A percentile compares a stretch with the other conserved stretches of the same genome.
Evolutionary conservation across 1,140 invertebrate species (phyloP).

Genomic region (Ephestia elutella): DNA sequence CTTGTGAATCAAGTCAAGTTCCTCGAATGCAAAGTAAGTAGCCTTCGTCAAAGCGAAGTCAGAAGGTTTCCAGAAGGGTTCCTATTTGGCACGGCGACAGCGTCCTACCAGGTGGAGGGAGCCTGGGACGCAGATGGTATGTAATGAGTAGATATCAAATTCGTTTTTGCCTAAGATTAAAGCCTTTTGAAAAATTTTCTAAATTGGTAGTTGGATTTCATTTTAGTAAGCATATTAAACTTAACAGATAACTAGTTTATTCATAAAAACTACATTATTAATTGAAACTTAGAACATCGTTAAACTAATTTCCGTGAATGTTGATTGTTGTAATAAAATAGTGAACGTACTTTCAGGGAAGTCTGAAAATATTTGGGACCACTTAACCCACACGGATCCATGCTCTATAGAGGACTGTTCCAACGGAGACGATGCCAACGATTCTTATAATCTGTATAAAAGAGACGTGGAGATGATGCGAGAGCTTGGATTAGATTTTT

Average conservation of each 20-base stretch:
- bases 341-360: conserved; percentile 49
- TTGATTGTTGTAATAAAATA: too few species aligned
- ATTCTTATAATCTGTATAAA: conserved; percentile 61
- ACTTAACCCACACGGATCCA: conserved; percentile 61
- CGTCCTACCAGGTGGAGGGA: conserved; percentile 78
- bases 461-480: conserved; percentile 73
- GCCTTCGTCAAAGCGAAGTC: conserved; percentile 18
- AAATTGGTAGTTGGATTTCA: too few species aligned
- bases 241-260: too few species aligned
- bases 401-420: conserved; percentile 70
- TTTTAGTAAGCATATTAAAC: too few species aligned
- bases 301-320: too few species aligned
- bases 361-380: conserved; percentile 77
- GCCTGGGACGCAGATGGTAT: conserved; percentile 75
- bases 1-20: background rate
- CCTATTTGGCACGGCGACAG: conserved; percentile 74
- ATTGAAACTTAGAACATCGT: too few species aligned
- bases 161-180: background rate
- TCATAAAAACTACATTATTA: too few species aligned
- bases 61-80: conserved; percentile 73
- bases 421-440: conserved; percentile 68
- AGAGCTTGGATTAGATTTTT: conserved; percentile 73
- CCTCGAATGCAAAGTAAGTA: conserved; percentile 13
- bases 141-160: conserved; percentile 10
- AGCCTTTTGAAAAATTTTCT: too few species aligned